These are phyloP conservation scores for Thereva unica DNA, from an alignment of 2,888 invertebrate genomes.

Conservation along the genomic window DNA sequence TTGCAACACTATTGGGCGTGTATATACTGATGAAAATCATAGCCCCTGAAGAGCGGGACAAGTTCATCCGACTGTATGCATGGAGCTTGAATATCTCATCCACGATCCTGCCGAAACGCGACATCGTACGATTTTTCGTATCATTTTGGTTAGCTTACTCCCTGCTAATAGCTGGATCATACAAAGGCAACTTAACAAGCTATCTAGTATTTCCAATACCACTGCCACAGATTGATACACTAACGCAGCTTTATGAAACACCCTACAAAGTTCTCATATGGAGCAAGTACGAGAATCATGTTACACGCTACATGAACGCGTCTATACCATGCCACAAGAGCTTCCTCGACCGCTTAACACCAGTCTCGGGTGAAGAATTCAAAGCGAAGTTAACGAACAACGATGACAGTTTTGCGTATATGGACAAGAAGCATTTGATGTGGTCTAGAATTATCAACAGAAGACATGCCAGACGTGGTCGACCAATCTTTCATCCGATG, in stretches of 20 bases:
- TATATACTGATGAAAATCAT: constrained; percentile 46
- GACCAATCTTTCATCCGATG: constrained; percentile 60
- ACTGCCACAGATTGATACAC: constrained; percentile 51
- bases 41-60: constrained; percentile 25
- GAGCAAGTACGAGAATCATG: constrained; percentile 55
- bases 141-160: constrained; percentile 53
- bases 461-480: constrained; percentile 53
- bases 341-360: neutral
- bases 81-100: constrained; percentile 49
- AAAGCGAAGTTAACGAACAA: neutral
- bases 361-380: constrained; percentile 1
- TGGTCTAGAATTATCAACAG: constrained; percentile 48
- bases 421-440: constrained; percentile 60
- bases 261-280: constrained; percentile 53
- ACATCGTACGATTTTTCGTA: constrained; percentile 49
- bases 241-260: constrained; percentile 48
- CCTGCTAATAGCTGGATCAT: constrained; percentile 53
- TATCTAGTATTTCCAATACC: constrained; percentile 52
- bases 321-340: constrained; percentile 36
- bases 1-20: constrained; percentile 46
- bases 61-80: constrained; percentile 47
- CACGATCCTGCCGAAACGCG: constrained; percentile 39
- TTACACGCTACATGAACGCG: constrained; percentile 56
- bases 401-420: constrained; percentile 56
- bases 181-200: constrained; percentile 54